Conservation (phyloP, 2,888 invertebrate genomes). For the Adelognathus sp. region DNA sequence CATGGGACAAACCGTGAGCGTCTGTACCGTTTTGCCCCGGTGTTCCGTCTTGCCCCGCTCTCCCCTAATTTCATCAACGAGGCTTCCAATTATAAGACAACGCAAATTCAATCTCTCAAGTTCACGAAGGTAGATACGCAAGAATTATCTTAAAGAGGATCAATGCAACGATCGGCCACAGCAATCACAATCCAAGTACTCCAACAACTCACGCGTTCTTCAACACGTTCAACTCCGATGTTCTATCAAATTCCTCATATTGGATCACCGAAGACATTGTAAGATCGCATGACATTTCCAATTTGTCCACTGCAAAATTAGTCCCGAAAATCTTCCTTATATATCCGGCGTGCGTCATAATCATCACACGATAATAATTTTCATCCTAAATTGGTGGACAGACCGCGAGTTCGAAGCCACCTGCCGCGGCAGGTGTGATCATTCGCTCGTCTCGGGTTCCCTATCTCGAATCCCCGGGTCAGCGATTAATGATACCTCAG, state of each 20-base stretch:
- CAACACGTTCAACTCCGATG: too few relatives aligned
- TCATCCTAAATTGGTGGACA: not conserved
- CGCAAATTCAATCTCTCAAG: too few relatives aligned
- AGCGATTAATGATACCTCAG: slow-evolving; percentile 38
- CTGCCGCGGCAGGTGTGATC: slow-evolving; percentile 56
- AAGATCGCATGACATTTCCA: not conserved
- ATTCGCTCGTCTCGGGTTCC: slow-evolving; percentile 2
- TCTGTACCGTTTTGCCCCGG: too few relatives aligned
- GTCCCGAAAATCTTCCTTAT: not conserved
- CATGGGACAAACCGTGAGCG: too few relatives aligned
- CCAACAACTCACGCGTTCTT: too few relatives aligned
- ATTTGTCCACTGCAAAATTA: not conserved
- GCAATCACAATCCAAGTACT: too few relatives aligned
- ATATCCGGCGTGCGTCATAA: not conserved
- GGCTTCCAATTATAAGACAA: too few relatives aligned
- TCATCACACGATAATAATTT: slow-evolving; percentile 8
- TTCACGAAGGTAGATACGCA: too few relatives aligned
- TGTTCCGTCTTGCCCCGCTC: too few relatives aligned
- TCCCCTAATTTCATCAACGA: too few relatives aligned
- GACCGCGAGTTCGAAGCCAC: slow-evolving; percentile 29
- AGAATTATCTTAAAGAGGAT: too few relatives aligned
- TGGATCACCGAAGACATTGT: not conserved
- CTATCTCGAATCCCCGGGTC: slow-evolving; percentile 11
- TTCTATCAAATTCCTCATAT: not conserved
- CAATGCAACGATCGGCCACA: too few relatives aligned